Evolutionary conservation across 2,113 vertebrate genomes (phyloP).

Genomic region (Gymnorhina tibicen): DNA sequence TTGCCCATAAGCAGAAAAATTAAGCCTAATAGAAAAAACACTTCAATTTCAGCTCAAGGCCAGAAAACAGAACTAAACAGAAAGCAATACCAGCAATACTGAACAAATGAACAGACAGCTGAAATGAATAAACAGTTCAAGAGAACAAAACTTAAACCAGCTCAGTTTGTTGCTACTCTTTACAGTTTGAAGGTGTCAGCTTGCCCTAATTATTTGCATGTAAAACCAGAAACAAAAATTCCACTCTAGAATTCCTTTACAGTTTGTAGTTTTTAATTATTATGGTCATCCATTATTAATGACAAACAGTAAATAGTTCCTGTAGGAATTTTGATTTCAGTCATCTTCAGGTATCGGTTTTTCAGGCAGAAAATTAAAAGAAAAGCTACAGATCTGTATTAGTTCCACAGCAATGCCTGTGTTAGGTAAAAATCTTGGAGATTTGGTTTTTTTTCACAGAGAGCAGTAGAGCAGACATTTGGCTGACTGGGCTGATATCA

Average conservation of each 20-base stretch:
- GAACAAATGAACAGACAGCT: not conserved
- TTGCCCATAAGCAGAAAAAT: not conserved
- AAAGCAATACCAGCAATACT: not conserved
- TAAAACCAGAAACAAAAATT: not conserved
- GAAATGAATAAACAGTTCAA: not conserved
- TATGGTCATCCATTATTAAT: constrained; percentile 47
- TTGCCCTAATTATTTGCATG: not conserved
- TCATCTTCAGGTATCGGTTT: not conserved
- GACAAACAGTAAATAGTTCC: not conserved
- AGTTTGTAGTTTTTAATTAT: constrained; percentile 45
- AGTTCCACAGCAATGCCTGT: not conserved
- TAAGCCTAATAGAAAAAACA: not conserved
- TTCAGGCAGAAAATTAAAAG: not conserved
- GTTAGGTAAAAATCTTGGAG: not conserved
- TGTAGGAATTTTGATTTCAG: not conserved
- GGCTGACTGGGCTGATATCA: not conserved
- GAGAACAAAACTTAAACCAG: not conserved
- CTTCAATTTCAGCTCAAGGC: not conserved
- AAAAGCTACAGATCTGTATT: not conserved
- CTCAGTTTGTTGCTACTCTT: not conserved
- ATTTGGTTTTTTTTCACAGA: not conserved
- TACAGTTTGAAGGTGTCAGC: not conserved
- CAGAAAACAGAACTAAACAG: not conserved
- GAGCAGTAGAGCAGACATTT: not conserved
- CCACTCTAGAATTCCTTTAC: constrained; percentile 40